phyloP scores from a whole-genome alignment of 1,140 invertebrate genomes.

The Lucilia sericata region DNA sequence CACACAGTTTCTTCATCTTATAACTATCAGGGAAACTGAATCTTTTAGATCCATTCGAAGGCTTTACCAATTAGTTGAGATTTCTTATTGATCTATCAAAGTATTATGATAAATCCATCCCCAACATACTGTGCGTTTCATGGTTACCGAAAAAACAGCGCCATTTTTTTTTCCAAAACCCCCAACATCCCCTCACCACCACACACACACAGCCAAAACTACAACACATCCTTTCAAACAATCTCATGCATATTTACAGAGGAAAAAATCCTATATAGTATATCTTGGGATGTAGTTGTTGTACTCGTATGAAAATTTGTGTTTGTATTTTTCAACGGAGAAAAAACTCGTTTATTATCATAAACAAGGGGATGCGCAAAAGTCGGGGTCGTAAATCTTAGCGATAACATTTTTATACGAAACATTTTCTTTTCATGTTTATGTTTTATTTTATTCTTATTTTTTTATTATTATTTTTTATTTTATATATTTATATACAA shows the following conservation, averaged over 20 bases:
- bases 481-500: neutral
- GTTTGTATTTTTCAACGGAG: constrained; percentile 66
- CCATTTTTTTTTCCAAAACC: neutral
- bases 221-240: neutral
- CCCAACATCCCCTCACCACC: neutral
- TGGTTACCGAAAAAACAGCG: neutral
- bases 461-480: constrained; percentile 11
- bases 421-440: constrained; percentile 65
- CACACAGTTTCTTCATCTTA: too few species aligned
- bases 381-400: constrained; percentile 69
- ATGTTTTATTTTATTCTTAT: neutral
- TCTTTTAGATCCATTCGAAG: too few species aligned
- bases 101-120: too few species aligned
- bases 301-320: neutral
- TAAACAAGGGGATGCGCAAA: constrained; percentile 69
- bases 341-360: constrained; percentile 69
- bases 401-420: constrained; percentile 69
- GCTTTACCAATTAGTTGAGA: too few species aligned
- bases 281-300: neutral
- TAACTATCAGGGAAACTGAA: too few species aligned
- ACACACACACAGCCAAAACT: neutral
- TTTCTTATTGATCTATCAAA: too few species aligned
- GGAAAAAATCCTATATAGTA: neutral
- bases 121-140: neutral
- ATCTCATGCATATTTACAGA: neutral